Conservation (phyloP, 2,888 invertebrate species). For the Lithophane semibrunnea region DNA sequence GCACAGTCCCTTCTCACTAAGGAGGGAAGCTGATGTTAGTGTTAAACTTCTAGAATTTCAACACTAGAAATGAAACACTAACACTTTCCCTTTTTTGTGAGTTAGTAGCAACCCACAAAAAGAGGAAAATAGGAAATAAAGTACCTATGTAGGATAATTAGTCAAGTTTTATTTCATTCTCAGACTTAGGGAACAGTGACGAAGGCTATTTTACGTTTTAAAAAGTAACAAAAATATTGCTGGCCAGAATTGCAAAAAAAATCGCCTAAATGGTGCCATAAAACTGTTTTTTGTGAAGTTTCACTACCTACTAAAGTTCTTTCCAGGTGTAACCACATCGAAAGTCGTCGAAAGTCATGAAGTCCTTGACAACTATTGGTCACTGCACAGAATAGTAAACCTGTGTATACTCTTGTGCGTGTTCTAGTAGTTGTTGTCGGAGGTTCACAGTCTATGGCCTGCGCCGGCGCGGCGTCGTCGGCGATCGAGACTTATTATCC, state of each 20-base stretch:
- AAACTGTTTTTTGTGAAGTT: too few species aligned
- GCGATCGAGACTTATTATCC: neutral
- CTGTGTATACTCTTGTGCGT: conserved; percentile 98
- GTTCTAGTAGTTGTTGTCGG: conserved; percentile 99
- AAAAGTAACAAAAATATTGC: too few species aligned
- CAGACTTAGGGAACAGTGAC: too few species aligned
- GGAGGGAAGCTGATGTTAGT: neutral
- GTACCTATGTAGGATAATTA: too few species aligned
- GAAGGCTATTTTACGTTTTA: too few species aligned
- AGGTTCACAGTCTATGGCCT: conserved; percentile 87
- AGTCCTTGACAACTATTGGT: conserved; percentile 98
- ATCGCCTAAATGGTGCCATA: too few species aligned
- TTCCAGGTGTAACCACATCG: conserved; percentile 44
- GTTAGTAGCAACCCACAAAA: too few species aligned
- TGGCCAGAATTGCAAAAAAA: too few species aligned
- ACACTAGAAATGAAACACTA: too few species aligned
- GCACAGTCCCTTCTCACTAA: neutral
- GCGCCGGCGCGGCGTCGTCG: conserved; percentile 59
- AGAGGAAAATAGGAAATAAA: too few species aligned
- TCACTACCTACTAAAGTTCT: conserved; percentile 9
- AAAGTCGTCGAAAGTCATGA: conserved; percentile 76
- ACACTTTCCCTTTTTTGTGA: too few species aligned
- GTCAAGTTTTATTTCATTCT: too few species aligned
- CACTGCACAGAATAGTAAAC: conserved; percentile 98
- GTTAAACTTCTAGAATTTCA: neutral